Evolutionary conservation across 2,888 invertebrate species (phyloP).

Genomic region (Eupithecia dodoneata): DNA sequence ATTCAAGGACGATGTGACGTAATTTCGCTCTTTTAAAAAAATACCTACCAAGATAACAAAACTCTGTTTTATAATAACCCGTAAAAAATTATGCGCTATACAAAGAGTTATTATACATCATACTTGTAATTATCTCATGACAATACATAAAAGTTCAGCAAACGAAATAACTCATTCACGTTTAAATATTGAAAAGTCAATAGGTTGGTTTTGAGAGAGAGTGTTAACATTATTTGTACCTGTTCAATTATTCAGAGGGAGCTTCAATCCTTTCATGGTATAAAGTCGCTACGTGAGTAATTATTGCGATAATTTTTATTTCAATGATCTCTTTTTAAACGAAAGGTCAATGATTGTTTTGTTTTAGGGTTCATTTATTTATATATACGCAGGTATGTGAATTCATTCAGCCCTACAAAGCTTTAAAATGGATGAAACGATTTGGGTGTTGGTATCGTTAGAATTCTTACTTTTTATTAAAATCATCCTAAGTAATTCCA

Average conservation of each 20-base stretch:
- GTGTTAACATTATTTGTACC: conserved; percentile 62
- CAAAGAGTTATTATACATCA: background rate
- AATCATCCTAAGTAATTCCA: background rate
- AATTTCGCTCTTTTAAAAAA: too few relatives aligned
- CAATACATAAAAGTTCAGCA: background rate
- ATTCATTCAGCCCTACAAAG: background rate
- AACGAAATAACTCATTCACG: conserved; percentile 5
- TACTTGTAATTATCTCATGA: background rate
- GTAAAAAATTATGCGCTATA: background rate
- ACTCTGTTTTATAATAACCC: background rate
- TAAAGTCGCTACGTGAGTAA: conserved; percentile 48
- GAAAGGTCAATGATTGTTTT: background rate
- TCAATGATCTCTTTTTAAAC: background rate
- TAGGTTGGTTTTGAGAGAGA: conserved; percentile 61
- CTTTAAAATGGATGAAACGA: background rate
- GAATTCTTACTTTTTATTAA: background rate
- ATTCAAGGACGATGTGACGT: too few relatives aligned
- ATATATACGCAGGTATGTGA: background rate
- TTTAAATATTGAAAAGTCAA: conserved; percentile 51
- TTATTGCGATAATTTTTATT: conserved; percentile 48
- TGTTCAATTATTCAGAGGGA: conserved; percentile 57
- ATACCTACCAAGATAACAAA: background rate
- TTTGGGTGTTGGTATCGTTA: background rate
- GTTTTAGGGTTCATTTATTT: background rate
- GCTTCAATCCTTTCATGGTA: conserved; percentile 53